Base-by-base conservation (phyloP, 2,888 invertebrate genomes). In the Heteropelma amictum region DNA sequence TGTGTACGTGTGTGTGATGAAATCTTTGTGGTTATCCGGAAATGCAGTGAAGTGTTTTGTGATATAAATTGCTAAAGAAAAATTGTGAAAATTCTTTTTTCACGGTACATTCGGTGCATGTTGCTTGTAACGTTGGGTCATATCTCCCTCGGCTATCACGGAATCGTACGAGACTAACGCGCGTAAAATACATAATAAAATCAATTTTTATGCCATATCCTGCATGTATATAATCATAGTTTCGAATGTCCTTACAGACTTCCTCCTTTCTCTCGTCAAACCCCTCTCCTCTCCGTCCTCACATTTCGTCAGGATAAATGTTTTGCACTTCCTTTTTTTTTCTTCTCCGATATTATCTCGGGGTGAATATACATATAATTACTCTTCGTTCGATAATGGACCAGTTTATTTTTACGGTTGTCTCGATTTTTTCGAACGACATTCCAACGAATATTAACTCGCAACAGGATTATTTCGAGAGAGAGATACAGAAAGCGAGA, bases 101-200 rank as follows among this genome's bases (percentile, higher is more conserved):
- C n/a, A 40, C 28, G 4, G 23, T 47, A 19, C 19, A 28, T 67
- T 42, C 23, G 30, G 19, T 45, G 33, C 7, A 21, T 7, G 5
- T 26, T 26, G 71, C 8, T 49, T n/a, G 35, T 56, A 35, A 30
- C 42, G 45, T 26, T 42, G 42, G 47, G 70, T 67, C 49, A 72
- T 72, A 67, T 61, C 68, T 72, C 19, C 72, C 68, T 38, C 49
- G 45, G 42, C 40, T 61, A 70, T 61, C 26, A 53, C 61, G 63
- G 68, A n/a, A 51, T 72, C 76, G 58, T 60, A 47, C 56, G 47
- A 68, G 51, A 64, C 51, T 72, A 68, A 68, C 58, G 76, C 72
- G 63, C 68, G 72, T 73, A 73, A 26, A 3, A 14, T 67, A 47
- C 14, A 17, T 38, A 38, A 47, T 12, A 47, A 30, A 26, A 17